A percentile compares a stretch with the other conserved stretches of the same genome.
Conservation (phyloP, 2,888 invertebrate genomes). For the Salticus scenicus region DNA sequence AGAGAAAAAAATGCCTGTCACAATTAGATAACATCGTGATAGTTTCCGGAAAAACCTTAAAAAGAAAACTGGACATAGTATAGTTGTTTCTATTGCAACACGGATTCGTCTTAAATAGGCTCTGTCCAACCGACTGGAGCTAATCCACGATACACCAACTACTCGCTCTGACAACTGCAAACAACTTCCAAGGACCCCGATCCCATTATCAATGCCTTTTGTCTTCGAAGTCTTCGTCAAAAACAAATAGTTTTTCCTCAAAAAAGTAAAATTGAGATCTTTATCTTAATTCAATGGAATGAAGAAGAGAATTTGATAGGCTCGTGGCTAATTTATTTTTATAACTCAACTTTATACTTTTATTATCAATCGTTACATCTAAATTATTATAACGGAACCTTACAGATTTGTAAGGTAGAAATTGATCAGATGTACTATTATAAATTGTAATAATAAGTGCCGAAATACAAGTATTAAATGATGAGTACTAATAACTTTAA, state of each 20-base stretch:
- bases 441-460: too few relatives aligned
- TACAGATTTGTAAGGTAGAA: too few relatives aligned
- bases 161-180: too few relatives aligned
- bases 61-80: background rate
- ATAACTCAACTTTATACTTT: too few relatives aligned
- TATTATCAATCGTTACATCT: too few relatives aligned
- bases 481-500: too few relatives aligned
- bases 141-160: background rate
- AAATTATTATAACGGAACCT: too few relatives aligned
- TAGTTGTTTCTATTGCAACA: background rate
- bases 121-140: background rate
- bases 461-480: too few relatives aligned
- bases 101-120: background rate
- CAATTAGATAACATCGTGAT: background rate
- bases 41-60: background rate
- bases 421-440: too few relatives aligned
- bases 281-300: too few relatives aligned
- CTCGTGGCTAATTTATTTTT: too few relatives aligned
- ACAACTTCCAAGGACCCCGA: background rate
- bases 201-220: constrained; percentile 1
- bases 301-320: too few relatives aligned
- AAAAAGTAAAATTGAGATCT: background rate
- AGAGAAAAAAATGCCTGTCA: background rate
- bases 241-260: background rate
- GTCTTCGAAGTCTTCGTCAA: background rate